Evolutionary conservation across 2,797 vertebrate species (phyloP).

Genomic region (Sebastiscus tertius): DNA sequence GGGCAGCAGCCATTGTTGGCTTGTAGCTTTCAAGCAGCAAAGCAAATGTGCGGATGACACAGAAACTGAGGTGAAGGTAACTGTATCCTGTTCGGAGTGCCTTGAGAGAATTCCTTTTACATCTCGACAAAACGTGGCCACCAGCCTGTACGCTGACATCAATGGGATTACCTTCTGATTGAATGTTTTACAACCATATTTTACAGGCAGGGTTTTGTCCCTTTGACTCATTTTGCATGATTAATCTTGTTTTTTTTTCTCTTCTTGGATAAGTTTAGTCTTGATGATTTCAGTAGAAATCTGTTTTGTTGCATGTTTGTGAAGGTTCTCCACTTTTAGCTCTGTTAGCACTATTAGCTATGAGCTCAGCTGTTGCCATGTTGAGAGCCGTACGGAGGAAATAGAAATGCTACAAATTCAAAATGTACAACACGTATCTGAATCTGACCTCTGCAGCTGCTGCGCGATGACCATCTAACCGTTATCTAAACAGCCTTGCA

Average conservation of each 20-base stretch:
- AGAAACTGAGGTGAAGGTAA: slow-evolving; percentile 42
- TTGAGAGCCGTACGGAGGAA: too few relatives aligned
- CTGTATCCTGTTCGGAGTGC: slow-evolving; percentile 16
- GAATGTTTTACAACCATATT: slow-evolving; percentile 5
- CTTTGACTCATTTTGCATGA: background rate
- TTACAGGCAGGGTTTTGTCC: background rate
- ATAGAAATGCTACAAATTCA: background rate
- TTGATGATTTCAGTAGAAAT: background rate
- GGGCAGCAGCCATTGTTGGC: slow-evolving; percentile 51
- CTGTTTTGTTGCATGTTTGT: background rate
- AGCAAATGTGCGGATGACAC: slow-evolving; percentile 41
- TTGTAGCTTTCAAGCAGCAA: slow-evolving; percentile 35
- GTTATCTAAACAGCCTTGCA: background rate
- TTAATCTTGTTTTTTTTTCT: background rate
- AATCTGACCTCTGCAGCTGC: background rate
- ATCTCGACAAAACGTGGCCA: slow-evolving; percentile 7
- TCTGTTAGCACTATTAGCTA: too few relatives aligned
- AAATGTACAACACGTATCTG: background rate
- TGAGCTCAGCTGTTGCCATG: too few relatives aligned
- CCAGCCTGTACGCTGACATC: slow-evolving; percentile 19
- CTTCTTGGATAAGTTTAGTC: background rate
- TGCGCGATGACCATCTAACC: background rate
- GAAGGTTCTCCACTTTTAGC: too few relatives aligned
- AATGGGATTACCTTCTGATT: slow-evolving; percentile 13
- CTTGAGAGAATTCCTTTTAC: slow-evolving; percentile 36